Base-by-base conservation (phyloP, 2,797 vertebrate species). In the Rhinichthys osculus region DNA sequence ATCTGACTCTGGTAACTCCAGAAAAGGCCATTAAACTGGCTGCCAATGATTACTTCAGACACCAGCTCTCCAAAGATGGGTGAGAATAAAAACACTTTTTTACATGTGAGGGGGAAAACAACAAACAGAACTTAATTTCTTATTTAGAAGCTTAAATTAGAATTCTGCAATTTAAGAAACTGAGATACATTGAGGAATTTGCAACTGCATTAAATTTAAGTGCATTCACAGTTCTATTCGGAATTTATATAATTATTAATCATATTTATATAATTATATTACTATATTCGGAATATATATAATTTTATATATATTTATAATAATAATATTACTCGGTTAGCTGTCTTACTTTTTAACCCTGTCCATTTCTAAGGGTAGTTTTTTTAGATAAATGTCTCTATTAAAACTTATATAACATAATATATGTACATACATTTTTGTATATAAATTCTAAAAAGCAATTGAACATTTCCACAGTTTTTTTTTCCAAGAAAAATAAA, bases 1-100 rank as follows among this genome's bases (percentile, higher is more conserved):
- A 97, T 91, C 92, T 97, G 92, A 96, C 95, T 17, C 93, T 97
- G 0, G 96, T 97, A 87, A 97, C 96, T 5, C 96, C 96, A 1
- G 96, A 97, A 92, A 97, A 97, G 90, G 96, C 96, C 66, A 96
- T 97, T 90, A 97, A 97, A 87, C 85, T 97, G 78, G 96, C 96
- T 40, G 96, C 96, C 87, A 97, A 97, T 42, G 96, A 97, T 90
- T 96, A 96, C 93, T 96, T 97, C 90, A 92, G 96, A 54, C 88
- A 96, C 13, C 93, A 95, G 47, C 92, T 97, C 85, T 95, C 95
- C 83, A 96, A 93, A 90, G 96, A 97, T 0, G 96, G 96, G 96
- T 97, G 89, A 96, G 94, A 47, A 47, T n/a, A 47, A 40, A 54
- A 83, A 19, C 21, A 42, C 4, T 62, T 14, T 7, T 64, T 54